Percentiles rank a stretch among this genome's conserved stretches.
phyloP scores from a whole-genome alignment of 2,888 invertebrate genomes.

The Phytoseiulus persimilis region DNA sequence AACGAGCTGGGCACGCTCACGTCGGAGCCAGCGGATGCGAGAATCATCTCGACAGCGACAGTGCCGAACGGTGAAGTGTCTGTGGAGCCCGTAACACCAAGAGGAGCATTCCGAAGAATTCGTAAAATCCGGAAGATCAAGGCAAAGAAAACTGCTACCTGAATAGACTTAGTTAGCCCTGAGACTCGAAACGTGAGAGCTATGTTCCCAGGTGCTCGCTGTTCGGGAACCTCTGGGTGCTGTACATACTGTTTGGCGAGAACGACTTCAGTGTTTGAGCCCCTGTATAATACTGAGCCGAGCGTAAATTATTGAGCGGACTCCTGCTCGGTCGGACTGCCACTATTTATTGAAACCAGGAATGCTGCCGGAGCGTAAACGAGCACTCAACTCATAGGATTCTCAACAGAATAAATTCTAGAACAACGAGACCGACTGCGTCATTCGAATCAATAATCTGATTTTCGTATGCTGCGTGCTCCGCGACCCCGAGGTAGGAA shows the following conservation, averaged over 20 bases:
- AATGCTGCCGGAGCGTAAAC: neutral
- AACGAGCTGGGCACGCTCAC: constrained; percentile 20
- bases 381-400: neutral
- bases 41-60: neutral
- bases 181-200: no score
- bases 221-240: neutral
- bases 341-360: neutral
- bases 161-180: no score
- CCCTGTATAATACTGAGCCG: neutral
- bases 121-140: neutral
- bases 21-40: neutral
- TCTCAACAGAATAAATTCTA: no score
- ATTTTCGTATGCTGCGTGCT: no score
- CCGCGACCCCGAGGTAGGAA: no score
- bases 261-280: no score
- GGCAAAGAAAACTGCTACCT: neutral
- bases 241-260: neutral
- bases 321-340: neutral
- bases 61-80: neutral
- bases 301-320: neutral
- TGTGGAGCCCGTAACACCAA: neutral
- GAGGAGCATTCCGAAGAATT: neutral
- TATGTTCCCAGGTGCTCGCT: neutral
- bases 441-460: no score
- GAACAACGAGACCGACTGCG: no score